phyloP scores from a whole-genome alignment of 37 sponge, comb jelly and placozoan species.

The Beroe forskalii region DNA sequence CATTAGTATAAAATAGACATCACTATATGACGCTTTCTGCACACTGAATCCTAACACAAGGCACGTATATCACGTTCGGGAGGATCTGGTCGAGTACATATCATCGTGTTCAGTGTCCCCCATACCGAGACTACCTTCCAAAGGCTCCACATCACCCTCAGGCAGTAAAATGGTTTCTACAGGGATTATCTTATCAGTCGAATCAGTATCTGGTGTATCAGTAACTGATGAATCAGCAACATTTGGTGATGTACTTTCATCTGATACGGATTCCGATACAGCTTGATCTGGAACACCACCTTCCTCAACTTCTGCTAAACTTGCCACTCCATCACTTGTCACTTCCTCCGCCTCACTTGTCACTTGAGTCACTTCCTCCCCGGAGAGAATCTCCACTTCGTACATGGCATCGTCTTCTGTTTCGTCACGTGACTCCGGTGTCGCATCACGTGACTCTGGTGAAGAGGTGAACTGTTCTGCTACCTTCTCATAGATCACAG shows the following conservation, averaged over 20 bases:
- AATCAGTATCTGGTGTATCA: background rate
- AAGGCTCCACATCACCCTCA: background rate
- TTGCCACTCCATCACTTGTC: background rate
- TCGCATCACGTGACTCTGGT: background rate
- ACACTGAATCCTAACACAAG: too few relatives aligned
- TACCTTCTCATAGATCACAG: background rate
- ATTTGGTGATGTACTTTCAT: background rate
- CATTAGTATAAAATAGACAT: too few relatives aligned
- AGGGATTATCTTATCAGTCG: background rate
- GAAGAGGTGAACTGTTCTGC: background rate
- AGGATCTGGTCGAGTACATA: constrained; percentile 24
- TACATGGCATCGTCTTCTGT: background rate
- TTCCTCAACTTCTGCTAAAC: too few relatives aligned
- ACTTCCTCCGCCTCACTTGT: background rate
- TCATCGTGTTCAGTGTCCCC: constrained; percentile 50
- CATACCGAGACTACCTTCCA: constrained; percentile 5
- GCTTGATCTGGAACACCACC: background rate
- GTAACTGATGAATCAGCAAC: background rate
- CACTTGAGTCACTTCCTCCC: background rate
- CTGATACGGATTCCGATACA: background rate
- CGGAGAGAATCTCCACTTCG: background rate
- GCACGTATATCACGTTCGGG: too few relatives aligned
- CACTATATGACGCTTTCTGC: too few relatives aligned
- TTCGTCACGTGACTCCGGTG: background rate
- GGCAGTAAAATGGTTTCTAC: background rate